phyloP scores from a whole-genome alignment of 2,888 invertebrate species.

The Noctua janthina region DNA sequence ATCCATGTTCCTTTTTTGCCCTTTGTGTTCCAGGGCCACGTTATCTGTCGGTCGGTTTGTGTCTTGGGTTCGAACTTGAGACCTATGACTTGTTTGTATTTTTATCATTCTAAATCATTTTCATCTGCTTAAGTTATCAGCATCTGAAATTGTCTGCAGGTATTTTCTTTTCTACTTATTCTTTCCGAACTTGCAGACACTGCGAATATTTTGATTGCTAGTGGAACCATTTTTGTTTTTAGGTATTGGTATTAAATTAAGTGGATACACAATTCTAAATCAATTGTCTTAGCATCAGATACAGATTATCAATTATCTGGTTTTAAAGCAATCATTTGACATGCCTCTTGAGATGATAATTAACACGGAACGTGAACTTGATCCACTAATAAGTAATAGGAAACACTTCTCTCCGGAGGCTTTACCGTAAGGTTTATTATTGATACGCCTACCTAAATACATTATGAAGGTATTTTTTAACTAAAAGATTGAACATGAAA shows the following conservation, averaged over 20 bases:
- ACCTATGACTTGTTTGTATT: neutral
- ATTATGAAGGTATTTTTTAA: neutral
- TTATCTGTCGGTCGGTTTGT: too few relatives aligned
- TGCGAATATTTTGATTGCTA: neutral
- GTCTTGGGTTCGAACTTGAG: too few relatives aligned
- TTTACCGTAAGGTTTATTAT: neutral
- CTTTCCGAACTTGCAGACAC: neutral
- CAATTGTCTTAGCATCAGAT: neutral
- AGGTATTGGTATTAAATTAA: neutral
- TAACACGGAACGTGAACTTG: slow-evolving; percentile 35
- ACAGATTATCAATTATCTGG: neutral
- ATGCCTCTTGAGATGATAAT: slow-evolving; percentile 40
- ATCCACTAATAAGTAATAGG: slow-evolving; percentile 47
- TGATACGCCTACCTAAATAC: neutral
- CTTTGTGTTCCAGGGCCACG: too few relatives aligned
- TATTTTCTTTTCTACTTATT: neutral
- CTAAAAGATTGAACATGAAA: neutral
- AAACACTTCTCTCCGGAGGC: slow-evolving; percentile 7
- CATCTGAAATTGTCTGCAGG: neutral
- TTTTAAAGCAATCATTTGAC: slow-evolving; percentile 14
- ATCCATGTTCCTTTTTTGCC: too few relatives aligned
- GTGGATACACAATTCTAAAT: neutral
- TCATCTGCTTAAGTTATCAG: neutral
- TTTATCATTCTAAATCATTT: neutral
- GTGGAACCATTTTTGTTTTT: neutral